Conservation (phyloP, 1,140 invertebrate species). For the Archivesica marissinica region DNA sequence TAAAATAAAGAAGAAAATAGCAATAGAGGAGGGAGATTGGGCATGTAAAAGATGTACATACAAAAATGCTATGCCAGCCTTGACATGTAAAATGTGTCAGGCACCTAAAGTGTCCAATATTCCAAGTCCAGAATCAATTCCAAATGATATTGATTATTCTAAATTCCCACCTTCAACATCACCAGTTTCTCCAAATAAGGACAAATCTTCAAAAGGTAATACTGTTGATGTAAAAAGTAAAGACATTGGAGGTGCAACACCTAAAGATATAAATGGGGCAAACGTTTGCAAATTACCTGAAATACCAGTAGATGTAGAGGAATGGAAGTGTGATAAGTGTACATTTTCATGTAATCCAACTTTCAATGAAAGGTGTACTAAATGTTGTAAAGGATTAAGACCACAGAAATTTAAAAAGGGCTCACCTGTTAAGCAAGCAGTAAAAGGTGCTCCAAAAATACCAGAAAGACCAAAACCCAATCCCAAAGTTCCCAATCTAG, state of each 20-base stretch:
- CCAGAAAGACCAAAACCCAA: background rate
- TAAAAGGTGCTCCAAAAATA: conserved; percentile 27
- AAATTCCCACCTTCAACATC: conserved; percentile 63
- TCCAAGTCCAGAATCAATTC: conserved; percentile 71
- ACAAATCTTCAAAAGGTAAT: background rate
- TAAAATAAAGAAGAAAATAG: background rate
- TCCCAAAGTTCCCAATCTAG: conserved; percentile 41
- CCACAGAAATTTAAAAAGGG: conserved; percentile 24
- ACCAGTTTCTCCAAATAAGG: conserved; percentile 35
- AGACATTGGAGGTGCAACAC: background rate
- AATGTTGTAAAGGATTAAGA: conserved; percentile 65
- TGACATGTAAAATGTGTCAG: conserved; percentile 71
- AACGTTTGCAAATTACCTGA: background rate
- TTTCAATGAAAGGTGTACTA: conserved; percentile 69
- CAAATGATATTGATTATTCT: conserved; percentile 64
- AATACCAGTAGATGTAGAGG: conserved; percentile 45
- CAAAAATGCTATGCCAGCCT: conserved; percentile 50
- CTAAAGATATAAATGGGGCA: background rate
- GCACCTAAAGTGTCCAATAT: conserved; percentile 68
- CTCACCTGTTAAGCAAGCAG: background rate
- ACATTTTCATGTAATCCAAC: conserved; percentile 75
- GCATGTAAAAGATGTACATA: conserved; percentile 71
- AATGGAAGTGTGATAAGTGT: conserved; percentile 76
- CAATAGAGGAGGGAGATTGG: conserved; percentile 51
- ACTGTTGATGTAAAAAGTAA: background rate